Evolutionary conservation across 2,888 invertebrate genomes (phyloP).

Genomic region (Nesidiocoris tenuis): DNA sequence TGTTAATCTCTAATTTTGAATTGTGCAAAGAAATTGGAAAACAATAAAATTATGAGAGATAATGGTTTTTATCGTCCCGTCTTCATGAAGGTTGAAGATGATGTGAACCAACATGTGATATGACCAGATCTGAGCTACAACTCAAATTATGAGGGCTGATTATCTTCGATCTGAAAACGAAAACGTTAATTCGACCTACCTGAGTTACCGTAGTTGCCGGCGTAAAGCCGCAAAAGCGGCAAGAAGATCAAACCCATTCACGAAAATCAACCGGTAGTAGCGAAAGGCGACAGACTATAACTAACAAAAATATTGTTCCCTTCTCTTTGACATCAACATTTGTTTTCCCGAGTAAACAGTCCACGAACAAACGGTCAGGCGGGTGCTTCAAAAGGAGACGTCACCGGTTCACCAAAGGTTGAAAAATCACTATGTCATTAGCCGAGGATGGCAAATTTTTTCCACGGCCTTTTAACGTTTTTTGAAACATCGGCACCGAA

Average conservation of each 20-base stretch:
- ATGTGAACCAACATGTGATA: too few species aligned
- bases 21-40: too few species aligned
- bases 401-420: background rate
- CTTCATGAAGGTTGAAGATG: too few species aligned
- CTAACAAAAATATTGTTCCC: slow-evolving; percentile 26
- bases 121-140: too few species aligned
- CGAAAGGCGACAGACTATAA: background rate
- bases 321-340: slow-evolving; percentile 16
- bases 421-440: background rate
- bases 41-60: too few species aligned
- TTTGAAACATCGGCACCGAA: background rate
- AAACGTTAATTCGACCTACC: too few species aligned
- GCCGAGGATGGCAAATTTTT: background rate
- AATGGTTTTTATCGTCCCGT: too few species aligned
- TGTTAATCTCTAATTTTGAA: too few species aligned
- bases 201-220: too few species aligned
- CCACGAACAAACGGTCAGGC: background rate
- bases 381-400: slow-evolving; percentile 4
- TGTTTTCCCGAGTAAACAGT: slow-evolving; percentile 6
- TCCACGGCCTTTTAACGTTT: background rate
- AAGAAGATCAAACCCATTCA: background rate
- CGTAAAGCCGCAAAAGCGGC: background rate
- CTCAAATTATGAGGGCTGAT: too few species aligned
- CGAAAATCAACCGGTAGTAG: background rate
- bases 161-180: too few species aligned